phyloP scores from a whole-genome alignment of 1,140 invertebrate genomes.

The Scaptodrosophila lebanonensis region DNA sequence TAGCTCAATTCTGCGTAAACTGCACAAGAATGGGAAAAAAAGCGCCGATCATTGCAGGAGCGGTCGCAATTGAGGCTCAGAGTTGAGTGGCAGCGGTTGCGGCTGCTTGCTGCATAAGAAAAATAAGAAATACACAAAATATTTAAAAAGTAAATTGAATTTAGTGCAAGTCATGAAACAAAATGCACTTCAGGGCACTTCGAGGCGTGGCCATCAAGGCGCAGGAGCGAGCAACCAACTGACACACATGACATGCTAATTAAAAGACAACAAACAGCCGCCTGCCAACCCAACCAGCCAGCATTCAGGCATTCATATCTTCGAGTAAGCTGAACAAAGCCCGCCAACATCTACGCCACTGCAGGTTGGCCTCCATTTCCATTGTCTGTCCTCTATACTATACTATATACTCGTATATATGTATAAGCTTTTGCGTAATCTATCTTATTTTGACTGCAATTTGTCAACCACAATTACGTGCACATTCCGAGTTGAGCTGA shows the following conservation, averaged over 20 bases:
- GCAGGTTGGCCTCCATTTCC: not conserved
- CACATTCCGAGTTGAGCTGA: slow-evolving; percentile 43
- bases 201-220: slow-evolving; percentile 44
- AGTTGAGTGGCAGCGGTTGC: slow-evolving; percentile 64
- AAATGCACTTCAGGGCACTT: slow-evolving; percentile 59
- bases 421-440: slow-evolving; percentile 40
- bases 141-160: slow-evolving; percentile 71
- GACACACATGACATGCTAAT: slow-evolving; percentile 72
- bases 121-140: slow-evolving; percentile 38
- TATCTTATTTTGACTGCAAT: slow-evolving; percentile 69
- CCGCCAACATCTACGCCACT: not conserved
- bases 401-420: slow-evolving; percentile 2
- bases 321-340: not conserved
- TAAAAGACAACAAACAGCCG: slow-evolving; percentile 68
- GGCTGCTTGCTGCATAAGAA: slow-evolving; percentile 38
- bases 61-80: too few species aligned
- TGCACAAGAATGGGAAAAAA: slow-evolving; percentile 31
- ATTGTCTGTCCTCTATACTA: too few species aligned
- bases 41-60: slow-evolving; percentile 69
- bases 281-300: slow-evolving; percentile 8
- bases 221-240: slow-evolving; percentile 18
- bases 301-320: too few species aligned
- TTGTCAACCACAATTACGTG: slow-evolving; percentile 65
- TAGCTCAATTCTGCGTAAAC: slow-evolving; percentile 67
- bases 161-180: slow-evolving; percentile 67